A percentile compares a stretch with the other conserved stretches of the same genome.
Evolutionary conservation across 1,140 invertebrate genomes (phyloP).

Genomic region (Philaenus spumarius): DNA sequence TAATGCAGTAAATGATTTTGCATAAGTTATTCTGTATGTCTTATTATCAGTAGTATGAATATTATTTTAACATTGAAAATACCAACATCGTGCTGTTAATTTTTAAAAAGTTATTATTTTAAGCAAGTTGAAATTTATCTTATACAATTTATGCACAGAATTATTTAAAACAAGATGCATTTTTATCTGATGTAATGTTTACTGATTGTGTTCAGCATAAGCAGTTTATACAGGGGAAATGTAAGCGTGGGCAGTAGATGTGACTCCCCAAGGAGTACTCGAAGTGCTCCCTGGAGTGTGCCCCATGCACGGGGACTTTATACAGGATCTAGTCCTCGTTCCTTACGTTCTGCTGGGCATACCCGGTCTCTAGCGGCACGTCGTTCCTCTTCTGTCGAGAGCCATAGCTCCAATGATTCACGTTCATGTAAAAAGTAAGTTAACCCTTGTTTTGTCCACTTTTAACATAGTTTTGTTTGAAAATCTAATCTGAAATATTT

Average conservation of each 20-base stretch:
- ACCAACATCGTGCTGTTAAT: no score
- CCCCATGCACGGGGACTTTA: slow-evolving; percentile 61
- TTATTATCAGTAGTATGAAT: neutral
- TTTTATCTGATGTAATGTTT: neutral
- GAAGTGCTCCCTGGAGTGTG: slow-evolving; percentile 68
- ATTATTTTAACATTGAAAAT: no score
- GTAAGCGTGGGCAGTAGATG: slow-evolving; percentile 40
- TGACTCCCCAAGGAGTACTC: slow-evolving; percentile 68
- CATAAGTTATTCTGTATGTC: neutral
- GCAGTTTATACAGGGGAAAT: slow-evolving; percentile 44
- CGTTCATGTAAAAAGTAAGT: slow-evolving; percentile 54
- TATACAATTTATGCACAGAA: no score
- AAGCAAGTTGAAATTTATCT: no score
- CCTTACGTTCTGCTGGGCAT: slow-evolving; percentile 55
- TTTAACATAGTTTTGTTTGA: no score
- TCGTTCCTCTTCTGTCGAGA: slow-evolving; percentile 55
- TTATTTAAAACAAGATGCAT: no score
- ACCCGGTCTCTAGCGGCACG: slow-evolving; percentile 12
- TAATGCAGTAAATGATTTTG: no score
- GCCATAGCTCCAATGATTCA: slow-evolving; percentile 75
- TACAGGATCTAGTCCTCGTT: slow-evolving; percentile 53
- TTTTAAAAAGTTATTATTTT: no score
- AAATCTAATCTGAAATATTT: no score
- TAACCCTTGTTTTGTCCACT: no score
- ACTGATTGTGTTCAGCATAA: slow-evolving; percentile 34